These are phyloP conservation scores for Neoascia interrupta DNA, from an alignment of 2,888 invertebrate genomes.

Conservation along the genomic window DNA sequence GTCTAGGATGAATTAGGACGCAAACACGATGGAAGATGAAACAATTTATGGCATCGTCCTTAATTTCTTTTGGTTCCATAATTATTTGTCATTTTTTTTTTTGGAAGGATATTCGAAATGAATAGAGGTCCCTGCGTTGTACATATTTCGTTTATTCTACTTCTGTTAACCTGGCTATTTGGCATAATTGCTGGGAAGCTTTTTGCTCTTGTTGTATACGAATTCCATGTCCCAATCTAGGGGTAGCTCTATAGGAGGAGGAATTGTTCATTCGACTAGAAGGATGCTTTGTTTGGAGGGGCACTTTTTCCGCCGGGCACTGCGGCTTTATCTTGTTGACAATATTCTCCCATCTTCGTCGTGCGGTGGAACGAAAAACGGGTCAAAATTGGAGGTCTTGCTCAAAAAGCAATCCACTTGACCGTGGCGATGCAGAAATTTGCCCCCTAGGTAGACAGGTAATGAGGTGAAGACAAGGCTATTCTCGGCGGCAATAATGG, in stretches of 20 bases:
- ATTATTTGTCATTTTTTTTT: slow-evolving; percentile 9
- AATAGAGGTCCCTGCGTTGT: slow-evolving; percentile 3
- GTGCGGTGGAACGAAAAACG: not conserved
- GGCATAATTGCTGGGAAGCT: slow-evolving; percentile 42
- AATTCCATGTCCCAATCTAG: not conserved
- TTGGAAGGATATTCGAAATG: slow-evolving; percentile 26
- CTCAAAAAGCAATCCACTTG: slow-evolving; percentile 35
- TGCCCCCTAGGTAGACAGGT: slow-evolving; percentile 49
- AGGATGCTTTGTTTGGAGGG: slow-evolving; percentile 12
- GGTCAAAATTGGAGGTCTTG: slow-evolving; percentile 38
- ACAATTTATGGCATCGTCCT: slow-evolving; percentile 8
- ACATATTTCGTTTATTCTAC: slow-evolving; percentile 8
- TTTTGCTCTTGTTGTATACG: slow-evolving; percentile 1
- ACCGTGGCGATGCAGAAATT: slow-evolving; percentile 60
- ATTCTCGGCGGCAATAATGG: slow-evolving; percentile 36
- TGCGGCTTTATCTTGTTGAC: slow-evolving; percentile 3
- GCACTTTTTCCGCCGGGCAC: not conserved
- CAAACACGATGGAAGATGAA: not conserved
- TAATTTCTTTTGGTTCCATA: slow-evolving; percentile 1
- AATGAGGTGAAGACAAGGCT: slow-evolving; percentile 58
- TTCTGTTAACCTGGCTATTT: slow-evolving; percentile 41
- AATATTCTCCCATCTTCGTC: not conserved
- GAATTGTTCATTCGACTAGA: slow-evolving; percentile 31
- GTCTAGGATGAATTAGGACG: slow-evolving; percentile 41
- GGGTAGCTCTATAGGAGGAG: slow-evolving; percentile 16